phyloP scores from a whole-genome alignment of 2,888 invertebrate genomes.

The Gortyna flavago region DNA sequence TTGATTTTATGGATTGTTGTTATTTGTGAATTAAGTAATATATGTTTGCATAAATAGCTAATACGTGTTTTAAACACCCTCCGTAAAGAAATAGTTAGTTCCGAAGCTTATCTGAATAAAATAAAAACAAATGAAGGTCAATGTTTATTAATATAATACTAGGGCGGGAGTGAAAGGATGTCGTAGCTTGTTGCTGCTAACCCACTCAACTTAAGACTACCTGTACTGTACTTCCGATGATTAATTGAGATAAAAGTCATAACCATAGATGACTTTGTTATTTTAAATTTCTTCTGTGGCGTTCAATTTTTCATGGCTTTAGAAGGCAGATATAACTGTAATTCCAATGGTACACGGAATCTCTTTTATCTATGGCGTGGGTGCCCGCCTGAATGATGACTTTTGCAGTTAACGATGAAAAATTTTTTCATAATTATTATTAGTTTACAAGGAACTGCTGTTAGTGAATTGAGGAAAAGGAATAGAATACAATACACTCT shows the following conservation, averaged over 20 bases:
- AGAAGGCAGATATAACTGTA: conserved; percentile 5
- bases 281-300: background rate
- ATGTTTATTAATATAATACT: conserved; percentile 9
- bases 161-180: conserved; percentile 37
- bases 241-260: conserved; percentile 39
- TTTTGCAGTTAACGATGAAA: background rate
- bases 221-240: conserved; percentile 26
- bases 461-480: background rate
- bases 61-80: no score
- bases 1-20: no score
- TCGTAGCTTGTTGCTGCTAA: background rate
- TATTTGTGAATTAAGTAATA: no score
- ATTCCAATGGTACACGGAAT: background rate
- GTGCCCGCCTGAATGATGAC: background rate
- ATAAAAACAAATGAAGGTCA: conserved; percentile 5
- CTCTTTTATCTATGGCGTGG: background rate
- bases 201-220: conserved; percentile 14
- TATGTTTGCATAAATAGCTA: no score
- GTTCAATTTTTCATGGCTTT: conserved; percentile 6
- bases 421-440: background rate
- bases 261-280: conserved; percentile 8
- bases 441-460: background rate
- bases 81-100: no score
- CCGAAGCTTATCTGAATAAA: background rate
- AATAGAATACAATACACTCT: background rate